These are phyloP conservation scores for Diachasmimorpha longicaudata DNA, from an alignment of 1,140 invertebrate species.

Conservation along the genomic window DNA sequence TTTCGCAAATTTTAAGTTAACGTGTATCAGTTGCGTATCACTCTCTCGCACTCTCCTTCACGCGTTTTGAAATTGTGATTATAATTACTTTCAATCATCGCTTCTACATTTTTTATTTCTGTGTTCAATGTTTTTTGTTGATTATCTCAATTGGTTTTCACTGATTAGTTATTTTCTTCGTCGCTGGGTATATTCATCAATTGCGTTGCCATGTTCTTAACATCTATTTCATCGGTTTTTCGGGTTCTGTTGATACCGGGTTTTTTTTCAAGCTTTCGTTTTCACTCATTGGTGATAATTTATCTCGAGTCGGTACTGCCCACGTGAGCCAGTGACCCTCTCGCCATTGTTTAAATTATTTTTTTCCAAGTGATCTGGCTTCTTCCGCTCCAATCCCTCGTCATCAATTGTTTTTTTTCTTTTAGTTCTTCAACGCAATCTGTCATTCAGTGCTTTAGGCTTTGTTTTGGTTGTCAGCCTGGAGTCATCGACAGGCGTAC, in stretches of 20 bases:
- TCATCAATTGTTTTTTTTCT: slow-evolving; percentile 9
- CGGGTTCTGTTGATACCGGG: slow-evolving; percentile 7
- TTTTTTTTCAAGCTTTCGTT: slow-evolving; percentile 26
- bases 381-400: slow-evolving; percentile 12
- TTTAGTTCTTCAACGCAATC: slow-evolving; percentile 7
- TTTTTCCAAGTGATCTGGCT: slow-evolving; percentile 17
- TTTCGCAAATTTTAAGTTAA: slow-evolving; percentile 41
- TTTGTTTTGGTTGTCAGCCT: neutral
- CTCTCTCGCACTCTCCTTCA: slow-evolving; percentile 23
- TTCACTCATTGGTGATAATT: slow-evolving; percentile 5
- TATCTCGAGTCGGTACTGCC: slow-evolving; percentile 34
- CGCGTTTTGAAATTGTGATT: neutral
- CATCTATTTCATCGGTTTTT: slow-evolving; percentile 15
- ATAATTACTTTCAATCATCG: neutral
- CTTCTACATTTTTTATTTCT: neutral
- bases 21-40: slow-evolving; percentile 21
- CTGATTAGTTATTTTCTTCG: slow-evolving; percentile 11
- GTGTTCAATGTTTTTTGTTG: neutral
- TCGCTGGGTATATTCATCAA: slow-evolving; percentile 8
- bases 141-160: slow-evolving; percentile 22
- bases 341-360: slow-evolving; percentile 18
- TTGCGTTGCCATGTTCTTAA: slow-evolving; percentile 14
- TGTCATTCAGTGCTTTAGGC: neutral
- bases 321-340: slow-evolving; percentile 43
- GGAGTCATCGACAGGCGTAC: slow-evolving; percentile 18